Percentiles rank a stretch among this genome's conserved stretches.
phyloP scores from a whole-genome alignment of 2,888 invertebrate species.

The Pheosia gnoma region DNA sequence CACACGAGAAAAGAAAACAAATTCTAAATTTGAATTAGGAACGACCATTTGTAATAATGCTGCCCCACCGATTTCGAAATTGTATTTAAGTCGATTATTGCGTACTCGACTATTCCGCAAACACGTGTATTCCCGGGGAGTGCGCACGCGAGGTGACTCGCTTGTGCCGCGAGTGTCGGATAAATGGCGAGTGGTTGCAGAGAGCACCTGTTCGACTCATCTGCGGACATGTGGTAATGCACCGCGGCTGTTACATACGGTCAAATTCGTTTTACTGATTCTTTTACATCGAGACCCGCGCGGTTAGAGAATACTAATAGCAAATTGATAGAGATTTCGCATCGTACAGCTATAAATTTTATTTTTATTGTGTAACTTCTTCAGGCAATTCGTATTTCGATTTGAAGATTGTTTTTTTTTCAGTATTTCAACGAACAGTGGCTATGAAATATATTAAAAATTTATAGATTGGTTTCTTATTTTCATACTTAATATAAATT shows the following conservation, averaged over 20 bases:
- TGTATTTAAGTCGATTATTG: conserved; percentile 23
- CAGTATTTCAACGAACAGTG: background rate
- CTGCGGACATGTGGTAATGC: conserved; percentile 57
- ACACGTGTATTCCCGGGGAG: conserved; percentile 43
- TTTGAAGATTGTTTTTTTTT: background rate
- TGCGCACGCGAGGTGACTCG: conserved; percentile 62
- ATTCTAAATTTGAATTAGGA: conserved; percentile 28
- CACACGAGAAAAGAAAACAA: conserved; percentile 29
- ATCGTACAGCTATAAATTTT: background rate
- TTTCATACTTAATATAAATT: too few relatives aligned
- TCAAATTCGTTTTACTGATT: conserved; percentile 32
- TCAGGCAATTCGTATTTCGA: background rate
- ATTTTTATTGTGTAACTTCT: background rate
- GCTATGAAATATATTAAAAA: background rate
- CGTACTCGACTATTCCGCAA: conserved; percentile 39
- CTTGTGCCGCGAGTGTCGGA: conserved; percentile 69
- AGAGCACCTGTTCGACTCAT: conserved; percentile 63
- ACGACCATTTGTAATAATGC: conserved; percentile 18
- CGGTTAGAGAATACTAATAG: conserved; percentile 16
- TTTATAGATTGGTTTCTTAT: too few relatives aligned
- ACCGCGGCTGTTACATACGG: conserved; percentile 42
- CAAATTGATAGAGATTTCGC: conserved; percentile 18
- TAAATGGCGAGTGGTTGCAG: conserved; percentile 69
- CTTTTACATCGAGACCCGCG: conserved; percentile 19
- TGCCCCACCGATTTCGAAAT: conserved; percentile 15